Evolutionary conservation across 2,888 invertebrate species (phyloP).

Genomic region (Heliconius ethilla): DNA sequence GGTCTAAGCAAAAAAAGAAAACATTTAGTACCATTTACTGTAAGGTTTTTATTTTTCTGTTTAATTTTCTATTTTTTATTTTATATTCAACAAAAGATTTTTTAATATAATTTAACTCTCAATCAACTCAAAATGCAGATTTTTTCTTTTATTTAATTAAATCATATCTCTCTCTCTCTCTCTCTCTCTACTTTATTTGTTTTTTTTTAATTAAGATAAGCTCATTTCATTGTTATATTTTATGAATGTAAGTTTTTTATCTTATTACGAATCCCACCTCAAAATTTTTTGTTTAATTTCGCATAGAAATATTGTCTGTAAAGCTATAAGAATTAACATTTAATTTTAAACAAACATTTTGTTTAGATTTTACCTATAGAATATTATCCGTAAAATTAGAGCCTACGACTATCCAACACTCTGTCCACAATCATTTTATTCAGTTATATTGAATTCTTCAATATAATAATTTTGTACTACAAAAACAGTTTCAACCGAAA

Average conservation of each 20-base stretch:
- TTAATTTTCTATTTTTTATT: not conserved
- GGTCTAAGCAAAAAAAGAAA: not conserved
- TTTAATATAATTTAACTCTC: no score
- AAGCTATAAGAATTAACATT: no score
- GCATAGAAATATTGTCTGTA: no score
- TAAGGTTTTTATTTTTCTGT: not conserved
- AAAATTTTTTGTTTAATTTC: no score
- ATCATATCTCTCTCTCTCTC: no score
- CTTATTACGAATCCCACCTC: no score
- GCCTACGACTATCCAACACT: not conserved
- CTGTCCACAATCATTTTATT: not conserved
- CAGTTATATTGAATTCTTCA: not conserved
- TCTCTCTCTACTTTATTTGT: no score
- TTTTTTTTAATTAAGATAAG: no score
- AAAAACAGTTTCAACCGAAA: constrained; percentile 4
- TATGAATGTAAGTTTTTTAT: no score
- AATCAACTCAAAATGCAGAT: no score
- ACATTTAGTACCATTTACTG: not conserved
- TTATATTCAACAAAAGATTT: not conserved
- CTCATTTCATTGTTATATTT: no score
- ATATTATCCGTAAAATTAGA: not conserved
- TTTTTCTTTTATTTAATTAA: no score
- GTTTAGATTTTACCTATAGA: not conserved
- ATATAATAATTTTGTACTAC: not conserved
- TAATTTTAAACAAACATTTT: not conserved